Evolutionary conservation across 1,140 invertebrate genomes (phyloP).

Genomic region (Penaeus chinensis): DNA sequence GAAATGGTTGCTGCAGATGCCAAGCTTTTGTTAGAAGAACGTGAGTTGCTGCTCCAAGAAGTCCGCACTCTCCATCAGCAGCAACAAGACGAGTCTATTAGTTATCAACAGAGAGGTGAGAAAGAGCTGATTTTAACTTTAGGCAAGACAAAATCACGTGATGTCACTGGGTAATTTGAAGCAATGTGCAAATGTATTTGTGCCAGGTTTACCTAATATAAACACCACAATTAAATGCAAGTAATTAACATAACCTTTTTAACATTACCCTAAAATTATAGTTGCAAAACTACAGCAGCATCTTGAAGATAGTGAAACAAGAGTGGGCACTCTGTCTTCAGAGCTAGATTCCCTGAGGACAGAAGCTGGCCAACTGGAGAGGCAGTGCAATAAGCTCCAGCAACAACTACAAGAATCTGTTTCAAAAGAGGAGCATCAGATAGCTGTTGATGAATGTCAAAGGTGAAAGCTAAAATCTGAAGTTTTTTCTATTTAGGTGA

Average conservation of each 20-base stretch:
- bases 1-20: slow-evolving; percentile 54
- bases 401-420: slow-evolving; percentile 33
- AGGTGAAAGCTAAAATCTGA: slow-evolving; percentile 2
- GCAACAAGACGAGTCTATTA: slow-evolving; percentile 13
- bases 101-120: slow-evolving; percentile 33
- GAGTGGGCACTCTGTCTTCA: slow-evolving; percentile 11
- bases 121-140: not conserved
- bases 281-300: slow-evolving; percentile 30
- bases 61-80: slow-evolving; percentile 32
- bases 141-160: no score
- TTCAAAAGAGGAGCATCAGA: slow-evolving; percentile 37
- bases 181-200: no score
- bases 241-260: no score
- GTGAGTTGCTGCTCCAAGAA: slow-evolving; percentile 44
- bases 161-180: no score
- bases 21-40: slow-evolving; percentile 38
- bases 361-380: slow-evolving; percentile 24
- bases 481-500: not conserved
- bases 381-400: slow-evolving; percentile 21
- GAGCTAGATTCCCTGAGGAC: slow-evolving; percentile 35
- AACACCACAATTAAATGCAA: no score
- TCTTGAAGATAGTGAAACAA: slow-evolving; percentile 35
- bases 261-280: not conserved
- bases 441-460: slow-evolving; percentile 53
- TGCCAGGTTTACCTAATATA: no score